phyloP scores from a whole-genome alignment of 2,888 invertebrate genomes.

The Chydorus sphaericus region DNA sequence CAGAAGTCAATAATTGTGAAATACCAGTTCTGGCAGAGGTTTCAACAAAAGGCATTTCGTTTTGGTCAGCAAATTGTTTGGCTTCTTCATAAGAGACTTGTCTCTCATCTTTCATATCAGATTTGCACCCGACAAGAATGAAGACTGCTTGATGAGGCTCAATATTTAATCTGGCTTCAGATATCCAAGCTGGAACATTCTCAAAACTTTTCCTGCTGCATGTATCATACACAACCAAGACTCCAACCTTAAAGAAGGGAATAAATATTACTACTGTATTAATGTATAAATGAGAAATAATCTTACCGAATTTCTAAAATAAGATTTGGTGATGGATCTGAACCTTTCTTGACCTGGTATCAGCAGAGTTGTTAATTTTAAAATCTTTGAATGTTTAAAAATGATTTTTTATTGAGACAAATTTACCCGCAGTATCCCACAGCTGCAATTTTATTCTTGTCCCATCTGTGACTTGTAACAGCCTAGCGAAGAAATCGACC shows the following conservation, averaged over 20 bases:
- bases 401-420: no score
- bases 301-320: slow-evolving; percentile 81
- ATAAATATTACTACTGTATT: no score
- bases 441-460: slow-evolving; percentile 90
- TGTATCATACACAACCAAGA: slow-evolving; percentile 79
- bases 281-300: background rate
- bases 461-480: slow-evolving; percentile 90
- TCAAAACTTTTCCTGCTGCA: slow-evolving; percentile 59
- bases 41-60: slow-evolving; percentile 83
- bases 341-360: slow-evolving; percentile 71
- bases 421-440: slow-evolving; percentile 86
- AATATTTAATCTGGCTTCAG: slow-evolving; percentile 86
- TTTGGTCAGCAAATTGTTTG: slow-evolving; percentile 76
- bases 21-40: slow-evolving; percentile 70
- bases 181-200: slow-evolving; percentile 91
- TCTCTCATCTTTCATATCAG: slow-evolving; percentile 60
- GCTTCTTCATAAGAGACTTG: slow-evolving; percentile 85
- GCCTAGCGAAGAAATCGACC: slow-evolving; percentile 92
- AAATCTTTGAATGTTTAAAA: no score
- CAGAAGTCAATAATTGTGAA: background rate
- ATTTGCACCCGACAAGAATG: slow-evolving; percentile 76
- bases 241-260: slow-evolving; percentile 48
- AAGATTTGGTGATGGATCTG: slow-evolving; percentile 91
- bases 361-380: no score
- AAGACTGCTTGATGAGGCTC: slow-evolving; percentile 90